A percentile compares a stretch with the other conserved stretches of the same genome.
These are phyloP conservation scores for Mesochorus sp. DNA, from an alignment of 2,888 invertebrate species.

Conservation along the genomic window DNA sequence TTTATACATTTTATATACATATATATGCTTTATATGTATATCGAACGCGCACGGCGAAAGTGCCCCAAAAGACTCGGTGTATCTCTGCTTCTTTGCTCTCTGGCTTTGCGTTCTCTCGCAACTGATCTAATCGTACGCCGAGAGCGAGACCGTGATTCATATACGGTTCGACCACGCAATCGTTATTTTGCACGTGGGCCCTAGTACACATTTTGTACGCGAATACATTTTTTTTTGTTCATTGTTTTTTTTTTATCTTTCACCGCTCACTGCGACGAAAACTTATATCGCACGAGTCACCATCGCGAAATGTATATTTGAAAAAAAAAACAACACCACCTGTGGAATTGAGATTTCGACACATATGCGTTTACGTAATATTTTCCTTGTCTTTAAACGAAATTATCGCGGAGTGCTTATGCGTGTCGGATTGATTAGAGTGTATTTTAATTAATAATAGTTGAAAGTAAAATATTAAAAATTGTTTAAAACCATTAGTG, in stretches of 20 bases:
- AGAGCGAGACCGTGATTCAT: slow-evolving; percentile 54
- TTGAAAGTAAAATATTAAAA: no score
- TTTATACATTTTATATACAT: no score
- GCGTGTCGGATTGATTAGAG: no score
- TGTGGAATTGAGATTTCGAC: slow-evolving; percentile 31
- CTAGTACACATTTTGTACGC: slow-evolving; percentile 21
- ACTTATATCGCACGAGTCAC: slow-evolving; percentile 27
- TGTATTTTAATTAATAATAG: no score
- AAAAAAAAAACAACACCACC: no score
- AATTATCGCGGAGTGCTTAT: no score
- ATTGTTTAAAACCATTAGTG: no score
- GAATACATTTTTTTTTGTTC: slow-evolving; percentile 17
- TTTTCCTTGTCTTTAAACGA: background rate
- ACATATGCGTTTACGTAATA: background rate
- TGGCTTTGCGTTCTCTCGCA: slow-evolving; percentile 31
- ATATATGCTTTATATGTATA: slow-evolving; percentile 13
- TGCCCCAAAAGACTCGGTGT: slow-evolving; percentile 43
- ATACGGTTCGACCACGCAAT: slow-evolving; percentile 52
- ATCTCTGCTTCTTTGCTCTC: background rate
- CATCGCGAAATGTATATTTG: background rate
- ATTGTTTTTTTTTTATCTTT: slow-evolving; percentile 10
- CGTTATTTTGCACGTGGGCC: slow-evolving; percentile 56
- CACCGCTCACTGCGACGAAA: slow-evolving; percentile 35
- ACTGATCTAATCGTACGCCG: slow-evolving; percentile 57
- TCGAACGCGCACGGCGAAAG: slow-evolving; percentile 43